Conservation (phyloP, 2,888 invertebrate genomes). For the Pyralis farinalis region DNA sequence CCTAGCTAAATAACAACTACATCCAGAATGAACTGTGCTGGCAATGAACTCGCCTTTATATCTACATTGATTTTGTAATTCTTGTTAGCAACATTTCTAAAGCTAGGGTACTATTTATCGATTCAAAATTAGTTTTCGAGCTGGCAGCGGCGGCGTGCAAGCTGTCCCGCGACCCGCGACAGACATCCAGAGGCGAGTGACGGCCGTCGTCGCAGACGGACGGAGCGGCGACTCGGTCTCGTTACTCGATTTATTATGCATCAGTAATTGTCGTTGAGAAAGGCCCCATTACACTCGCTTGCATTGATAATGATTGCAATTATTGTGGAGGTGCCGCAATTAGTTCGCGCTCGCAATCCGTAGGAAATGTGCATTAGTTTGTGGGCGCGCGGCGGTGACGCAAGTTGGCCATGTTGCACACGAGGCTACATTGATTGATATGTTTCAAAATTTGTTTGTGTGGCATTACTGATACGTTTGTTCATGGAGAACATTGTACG, state of each 20-base stretch:
- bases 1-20: too few species aligned
- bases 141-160: background rate
- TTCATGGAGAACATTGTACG: too few species aligned
- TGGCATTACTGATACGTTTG: too few species aligned
- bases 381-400: background rate
- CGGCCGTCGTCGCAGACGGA: background rate
- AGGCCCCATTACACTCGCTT: background rate
- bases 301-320: background rate
- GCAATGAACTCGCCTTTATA: too few species aligned
- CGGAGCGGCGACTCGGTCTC: background rate
- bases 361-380: constrained; percentile 3
- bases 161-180: background rate
- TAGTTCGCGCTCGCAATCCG: background rate
- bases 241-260: constrained; percentile 21
- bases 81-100: too few species aligned
- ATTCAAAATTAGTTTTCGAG: background rate
- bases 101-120: too few species aligned
- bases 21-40: too few species aligned
- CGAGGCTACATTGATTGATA: background rate
- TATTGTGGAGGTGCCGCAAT: background rate
- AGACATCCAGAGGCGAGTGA: background rate
- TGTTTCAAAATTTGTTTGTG: background rate
- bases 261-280: constrained; percentile 19
- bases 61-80: too few species aligned
- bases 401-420: background rate